These are phyloP conservation scores for Panthera tigris DNA, from an alignment of 2,113 vertebrate genomes.

Conservation along the genomic window DNA sequence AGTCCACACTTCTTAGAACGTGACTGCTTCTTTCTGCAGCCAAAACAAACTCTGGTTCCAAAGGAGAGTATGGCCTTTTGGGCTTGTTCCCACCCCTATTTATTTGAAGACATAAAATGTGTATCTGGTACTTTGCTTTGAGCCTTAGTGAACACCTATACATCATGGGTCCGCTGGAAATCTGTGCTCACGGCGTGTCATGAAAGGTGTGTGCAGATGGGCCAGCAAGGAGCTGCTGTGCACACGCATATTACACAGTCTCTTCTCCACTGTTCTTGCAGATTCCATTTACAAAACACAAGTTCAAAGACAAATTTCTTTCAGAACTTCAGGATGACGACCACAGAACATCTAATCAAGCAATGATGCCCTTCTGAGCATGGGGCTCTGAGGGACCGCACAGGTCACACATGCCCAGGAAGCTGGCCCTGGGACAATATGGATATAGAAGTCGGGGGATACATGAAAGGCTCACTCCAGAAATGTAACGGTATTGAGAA, in stretches of 20 bases:
- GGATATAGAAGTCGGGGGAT: neutral
- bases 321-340: neutral
- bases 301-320: neutral
- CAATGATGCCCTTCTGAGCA: neutral
- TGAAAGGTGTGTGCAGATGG: rapidly evolving
- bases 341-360: neutral
- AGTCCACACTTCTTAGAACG: neutral
- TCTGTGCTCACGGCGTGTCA: rapidly evolving
- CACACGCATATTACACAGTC: too few relatives aligned
- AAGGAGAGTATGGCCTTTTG: neutral
- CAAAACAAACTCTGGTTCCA: neutral
- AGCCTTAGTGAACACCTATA: neutral
- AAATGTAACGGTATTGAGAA: neutral
- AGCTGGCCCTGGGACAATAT: neutral
- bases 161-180: neutral
- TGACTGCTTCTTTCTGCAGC: neutral
- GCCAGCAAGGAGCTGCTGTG: neutral
- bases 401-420: neutral
- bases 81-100: rapidly evolving
- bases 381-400: neutral
- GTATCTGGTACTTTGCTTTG: neutral
- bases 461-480: neutral
- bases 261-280: neutral
- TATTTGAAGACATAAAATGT: neutral
- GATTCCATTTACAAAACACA: neutral